Base-by-base conservation (phyloP, 2,113 vertebrate species). In the Leucoraja erinaceus region DNA sequence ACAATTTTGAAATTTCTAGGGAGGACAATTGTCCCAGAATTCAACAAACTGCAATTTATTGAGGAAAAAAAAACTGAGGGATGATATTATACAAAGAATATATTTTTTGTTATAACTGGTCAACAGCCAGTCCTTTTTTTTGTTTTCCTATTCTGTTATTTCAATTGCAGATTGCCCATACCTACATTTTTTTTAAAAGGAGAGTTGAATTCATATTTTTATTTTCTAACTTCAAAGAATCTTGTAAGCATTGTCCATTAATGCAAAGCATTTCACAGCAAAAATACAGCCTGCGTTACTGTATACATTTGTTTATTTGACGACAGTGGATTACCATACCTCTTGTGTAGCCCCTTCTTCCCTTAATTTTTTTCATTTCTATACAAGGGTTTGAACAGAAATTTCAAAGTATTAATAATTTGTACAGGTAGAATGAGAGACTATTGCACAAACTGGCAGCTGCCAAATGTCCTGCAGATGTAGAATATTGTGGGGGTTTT, bases 21-120 rank as follows among this genome's bases (percentile, higher is more conserved):
- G 88, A 91, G 66, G 88, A 91, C 88, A 72, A 47, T 93, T 93
- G 93, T 88, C 95, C 95, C 96, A 95, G 95, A 96, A 97, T 95
- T 95, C 96, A 95, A 95, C 95, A 94, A 96, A 97, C 95, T 95
- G 95, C 95, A 86, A 86, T 61, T 86, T 86, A 86, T 61, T 86
- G 81, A 59, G 70, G 66, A 68, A 93, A 77, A 95, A 95, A 94
- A 94, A 94, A 94, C 94, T 95, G 97, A 98, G 97, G 97, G 97
- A 97, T 96, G 95, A 95, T 96, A 96, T 97, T 97, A 95, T 95
- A 97, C 97, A 97, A 98, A 98, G 98, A 97, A 97, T 98, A 96
- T 98, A 83, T 68, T 83, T 95, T 90, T 90, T 90, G 61, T 90
- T 70, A 68, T 70, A 16, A 68, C 88, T 70, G 61, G 63, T 70